Evolutionary conservation across 92 coral and sea anemone species (phyloP), one percentile per base, ranked within the genome.

Genomic region (Bergia sp.): DNA sequence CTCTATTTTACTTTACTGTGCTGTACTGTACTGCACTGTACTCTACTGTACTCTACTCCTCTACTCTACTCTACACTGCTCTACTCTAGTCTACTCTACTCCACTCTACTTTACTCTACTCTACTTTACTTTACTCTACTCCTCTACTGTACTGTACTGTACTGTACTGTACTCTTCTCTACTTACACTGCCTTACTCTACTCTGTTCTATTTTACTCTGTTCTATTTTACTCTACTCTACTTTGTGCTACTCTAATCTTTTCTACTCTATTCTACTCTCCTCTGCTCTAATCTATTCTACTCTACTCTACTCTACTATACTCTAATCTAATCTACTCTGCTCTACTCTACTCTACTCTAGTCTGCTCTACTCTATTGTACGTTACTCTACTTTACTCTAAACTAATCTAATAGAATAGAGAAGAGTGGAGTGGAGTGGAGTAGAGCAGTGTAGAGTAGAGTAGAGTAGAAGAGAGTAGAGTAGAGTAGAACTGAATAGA

Each of bases 61-160:
- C 86, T 57, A 82, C 75, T 57, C 86, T n/a, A 82, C 86, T 82
- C 75, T 82, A 82, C 76, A 8, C 86, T 82, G 44, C 86, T 82
- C 86, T 61, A 53, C 76, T 82, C 76, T 61, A 53, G 74, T 82
- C 86, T 61, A 53, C 86, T 82, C 86, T 61, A 65, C 86, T 82
- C 38, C 44, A 7, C 86, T 82, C 38, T 21, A 65, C 86, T 53
- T 45, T 37, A 65, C 86, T 82, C 76, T 21, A 65, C 86, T 81
- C 86, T 36, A 57, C 71, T 81, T 71, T 21, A 7, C 71, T 81
- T 71, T 81, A 57, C 86, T 81, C 71, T 50, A 15, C 86, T 81
- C 86, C 85, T 80, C 85, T 20, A 41, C 67, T 80, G 29, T 47
- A 41, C 85, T 80, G 29, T 20, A 47, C 67, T 80, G 64, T 20